Evolutionary conservation across 1,140 invertebrate species (phyloP), one percentile per base, ranked within the genome.

Genomic region (Leptonema lineaticorne): DNA sequence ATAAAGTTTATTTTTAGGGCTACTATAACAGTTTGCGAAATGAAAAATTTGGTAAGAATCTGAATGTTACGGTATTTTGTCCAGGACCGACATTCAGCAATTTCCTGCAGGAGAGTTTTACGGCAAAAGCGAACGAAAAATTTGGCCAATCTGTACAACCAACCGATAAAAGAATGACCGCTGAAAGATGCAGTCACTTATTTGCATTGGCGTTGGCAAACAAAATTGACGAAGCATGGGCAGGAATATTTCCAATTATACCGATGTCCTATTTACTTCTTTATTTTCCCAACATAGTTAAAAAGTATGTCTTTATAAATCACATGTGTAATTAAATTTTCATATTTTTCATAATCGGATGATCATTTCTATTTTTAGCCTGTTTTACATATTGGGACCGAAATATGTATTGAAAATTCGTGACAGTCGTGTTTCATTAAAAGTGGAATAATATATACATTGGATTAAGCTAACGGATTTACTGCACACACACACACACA

Each of bases 141-240:
- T 88, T 86, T 71, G 84, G 83, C 2, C 71, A 78, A 20, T 76
- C 79, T 24, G 77, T 78, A n/a, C 79, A 83, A 58, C 68, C 80
- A 2, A 82, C 79, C 20, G 85, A 88, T 71, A 84, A 78, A 18
- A 83, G 90, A 75, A 84, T 95, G 83, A 86, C 84, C 1, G 83
- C 86, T 0, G 84, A 88, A 73, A 82, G 92, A 28, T 95, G 92
- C 81, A 91, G 86, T 0, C 75, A 87, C 70, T 78, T 95, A 3
- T 89, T 86, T 78, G 87, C 87, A 0, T 78, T 92, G n/a, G 89
- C 91, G 11, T 83, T 95, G 29, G 90, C 89, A 14, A 94, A 94
- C 77, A 85, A 88, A 78, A 71, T 92, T 57, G 78, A 86, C 58
- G 89, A 93, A 81, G 86, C 85, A 1, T 95, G 92, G 92, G 91